Conservation (phyloP, 2,888 invertebrate genomes). For the Chesias legatella region DNA sequence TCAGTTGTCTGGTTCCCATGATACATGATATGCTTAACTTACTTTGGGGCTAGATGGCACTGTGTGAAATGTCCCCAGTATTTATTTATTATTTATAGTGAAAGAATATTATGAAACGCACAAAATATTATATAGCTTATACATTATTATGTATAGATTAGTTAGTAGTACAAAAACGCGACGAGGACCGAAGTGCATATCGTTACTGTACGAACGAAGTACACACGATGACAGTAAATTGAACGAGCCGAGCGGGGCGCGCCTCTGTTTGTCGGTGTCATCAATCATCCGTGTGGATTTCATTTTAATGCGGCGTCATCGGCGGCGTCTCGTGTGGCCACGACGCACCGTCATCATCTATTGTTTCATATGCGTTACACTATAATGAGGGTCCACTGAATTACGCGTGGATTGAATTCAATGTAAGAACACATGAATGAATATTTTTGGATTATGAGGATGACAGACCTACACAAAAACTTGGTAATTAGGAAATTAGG, state of each 20-base stretch:
- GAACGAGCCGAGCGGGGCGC: slow-evolving; percentile 66
- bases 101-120: no score
- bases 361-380: slow-evolving; percentile 39
- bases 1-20: no score
- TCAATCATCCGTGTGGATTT: slow-evolving; percentile 78
- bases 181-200: neutral
- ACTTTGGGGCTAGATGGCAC: no score
- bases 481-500: no score
- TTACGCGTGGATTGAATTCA: slow-evolving; percentile 33
- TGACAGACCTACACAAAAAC: no score
- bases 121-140: no score
- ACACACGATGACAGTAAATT: slow-evolving; percentile 59
- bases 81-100: no score
- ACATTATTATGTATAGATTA: no score
- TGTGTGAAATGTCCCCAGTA: no score
- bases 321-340: slow-evolving; percentile 67
- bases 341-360: slow-evolving; percentile 50
- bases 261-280: slow-evolving; percentile 70
- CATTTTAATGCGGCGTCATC: slow-evolving; percentile 78
- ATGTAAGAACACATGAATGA: slow-evolving; percentile 23
- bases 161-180: no score
- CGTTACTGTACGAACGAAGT: neutral
- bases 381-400: slow-evolving; percentile 10
- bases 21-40: no score
- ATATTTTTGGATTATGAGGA: no score